These are phyloP conservation scores for Atta colombica DNA, from an alignment of 1,140 invertebrate genomes.

Conservation along the genomic window DNA sequence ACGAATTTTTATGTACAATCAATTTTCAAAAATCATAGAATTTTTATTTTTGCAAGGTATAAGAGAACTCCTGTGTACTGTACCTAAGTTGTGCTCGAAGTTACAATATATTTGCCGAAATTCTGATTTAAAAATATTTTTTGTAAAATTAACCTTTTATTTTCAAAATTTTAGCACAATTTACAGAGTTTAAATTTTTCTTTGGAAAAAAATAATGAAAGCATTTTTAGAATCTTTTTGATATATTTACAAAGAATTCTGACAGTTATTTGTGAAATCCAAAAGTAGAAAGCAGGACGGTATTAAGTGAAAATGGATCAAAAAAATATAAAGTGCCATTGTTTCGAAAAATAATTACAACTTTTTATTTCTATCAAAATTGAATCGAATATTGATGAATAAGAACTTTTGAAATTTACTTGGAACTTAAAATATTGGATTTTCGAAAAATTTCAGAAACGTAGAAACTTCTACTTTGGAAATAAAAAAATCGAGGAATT, in stretches of 20 bases:
- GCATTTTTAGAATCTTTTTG: neutral
- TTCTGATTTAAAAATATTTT: neutral
- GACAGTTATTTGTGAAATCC: neutral
- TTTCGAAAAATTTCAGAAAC: neutral
- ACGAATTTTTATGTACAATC: neutral
- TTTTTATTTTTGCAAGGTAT: neutral
- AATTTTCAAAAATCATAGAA: neutral
- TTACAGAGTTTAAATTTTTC: neutral
- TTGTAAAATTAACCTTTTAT: neutral
- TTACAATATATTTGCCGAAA: neutral
- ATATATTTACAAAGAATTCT: neutral
- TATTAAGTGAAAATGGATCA: neutral
- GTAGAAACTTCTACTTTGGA: neutral
- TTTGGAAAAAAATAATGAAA: neutral
- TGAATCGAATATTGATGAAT: neutral
- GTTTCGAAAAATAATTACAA: neutral
- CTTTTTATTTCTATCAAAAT: neutral
- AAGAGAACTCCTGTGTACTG: neutral
- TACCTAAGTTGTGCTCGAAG: neutral
- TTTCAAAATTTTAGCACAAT: neutral
- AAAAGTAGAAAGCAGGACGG: neutral
- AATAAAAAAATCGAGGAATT: neutral
- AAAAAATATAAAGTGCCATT: too few species aligned
- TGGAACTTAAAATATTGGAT: neutral
- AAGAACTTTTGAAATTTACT: neutral